Percentiles rank a stretch among this genome's conserved stretches.
phyloP scores from a whole-genome alignment of 2,113 vertebrate genomes.

The Candoia aspera region DNA sequence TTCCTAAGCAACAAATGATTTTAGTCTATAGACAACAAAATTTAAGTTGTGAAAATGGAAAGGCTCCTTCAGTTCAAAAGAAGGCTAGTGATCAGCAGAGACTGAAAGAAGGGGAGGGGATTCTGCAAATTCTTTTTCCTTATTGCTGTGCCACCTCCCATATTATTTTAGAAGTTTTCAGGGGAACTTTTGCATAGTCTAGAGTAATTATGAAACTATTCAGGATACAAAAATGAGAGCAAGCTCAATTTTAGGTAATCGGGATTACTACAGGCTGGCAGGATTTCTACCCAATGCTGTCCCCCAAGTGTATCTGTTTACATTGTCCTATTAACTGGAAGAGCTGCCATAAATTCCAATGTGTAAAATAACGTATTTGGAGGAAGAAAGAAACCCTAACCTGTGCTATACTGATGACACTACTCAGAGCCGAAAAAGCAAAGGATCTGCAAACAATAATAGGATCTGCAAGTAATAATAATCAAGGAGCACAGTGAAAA shows the following conservation, averaged over 20 bases:
- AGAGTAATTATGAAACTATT: background rate
- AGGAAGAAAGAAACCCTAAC: background rate
- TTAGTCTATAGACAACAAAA: background rate
- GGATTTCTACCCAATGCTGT: background rate
- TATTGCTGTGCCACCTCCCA: background rate
- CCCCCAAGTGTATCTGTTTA: background rate
- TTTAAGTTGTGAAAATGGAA: background rate
- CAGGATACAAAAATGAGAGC: background rate
- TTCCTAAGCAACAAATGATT: background rate
- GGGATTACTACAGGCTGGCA: background rate
- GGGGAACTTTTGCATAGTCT: background rate
- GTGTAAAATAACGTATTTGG: background rate
- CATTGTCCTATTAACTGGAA: background rate
- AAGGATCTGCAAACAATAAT: background rate
- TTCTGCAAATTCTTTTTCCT: background rate
- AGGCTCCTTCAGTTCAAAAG: background rate
- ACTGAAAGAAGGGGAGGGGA: no score
- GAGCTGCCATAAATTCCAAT: background rate
- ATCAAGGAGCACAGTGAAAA: background rate
- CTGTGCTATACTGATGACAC: background rate
- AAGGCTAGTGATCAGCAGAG: background rate
- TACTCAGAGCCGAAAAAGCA: background rate
- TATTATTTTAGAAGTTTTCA: background rate
- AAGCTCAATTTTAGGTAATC: background rate
- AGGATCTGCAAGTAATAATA: no score